Percentiles rank a stretch among this genome's conserved stretches.
Evolutionary conservation across 2,113 vertebrate species (phyloP).

Genomic region (Natator depressus): DNA sequence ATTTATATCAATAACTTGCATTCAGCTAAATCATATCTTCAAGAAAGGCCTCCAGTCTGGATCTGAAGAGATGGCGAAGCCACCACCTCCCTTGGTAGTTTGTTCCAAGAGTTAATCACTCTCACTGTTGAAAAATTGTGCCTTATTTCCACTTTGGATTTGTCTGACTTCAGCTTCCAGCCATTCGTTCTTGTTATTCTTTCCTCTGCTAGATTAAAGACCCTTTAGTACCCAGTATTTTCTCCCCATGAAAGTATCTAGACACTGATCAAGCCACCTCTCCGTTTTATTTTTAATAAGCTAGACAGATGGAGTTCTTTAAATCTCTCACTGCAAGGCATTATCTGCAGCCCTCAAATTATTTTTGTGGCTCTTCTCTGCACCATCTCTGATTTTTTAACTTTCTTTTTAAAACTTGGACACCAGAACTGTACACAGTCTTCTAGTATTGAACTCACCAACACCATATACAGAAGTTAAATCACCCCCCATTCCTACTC

Average conservation of each 20-base stretch:
- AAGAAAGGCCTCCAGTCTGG: background rate
- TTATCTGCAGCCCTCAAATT: too few relatives aligned
- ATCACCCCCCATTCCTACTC: background rate
- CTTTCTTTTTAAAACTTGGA: too few relatives aligned
- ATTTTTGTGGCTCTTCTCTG: too few relatives aligned
- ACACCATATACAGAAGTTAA: background rate
- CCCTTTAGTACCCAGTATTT: slow-evolving; percentile 6
- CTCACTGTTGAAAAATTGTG: background rate
- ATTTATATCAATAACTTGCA: background rate
- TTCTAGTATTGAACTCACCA: background rate
- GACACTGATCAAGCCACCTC: background rate
- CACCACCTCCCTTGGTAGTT: background rate
- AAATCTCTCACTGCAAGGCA: too few relatives aligned
- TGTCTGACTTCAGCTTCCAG: background rate
- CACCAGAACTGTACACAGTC: accelerated
- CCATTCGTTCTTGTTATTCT: background rate
- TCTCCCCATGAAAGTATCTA: background rate
- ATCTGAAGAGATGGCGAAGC: background rate
- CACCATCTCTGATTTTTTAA: too few relatives aligned
- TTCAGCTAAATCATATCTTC: background rate
- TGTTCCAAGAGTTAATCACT: background rate
- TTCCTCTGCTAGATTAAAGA: background rate
- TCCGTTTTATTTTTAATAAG: background rate
- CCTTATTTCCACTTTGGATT: slow-evolving; percentile 4
- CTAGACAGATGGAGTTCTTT: too few relatives aligned